Percentiles rank a stretch among this genome's conserved stretches.
These are phyloP conservation scores for Drosophila dunni DNA, from an alignment of 1,140 invertebrate genomes.

Conservation along the genomic window DNA sequence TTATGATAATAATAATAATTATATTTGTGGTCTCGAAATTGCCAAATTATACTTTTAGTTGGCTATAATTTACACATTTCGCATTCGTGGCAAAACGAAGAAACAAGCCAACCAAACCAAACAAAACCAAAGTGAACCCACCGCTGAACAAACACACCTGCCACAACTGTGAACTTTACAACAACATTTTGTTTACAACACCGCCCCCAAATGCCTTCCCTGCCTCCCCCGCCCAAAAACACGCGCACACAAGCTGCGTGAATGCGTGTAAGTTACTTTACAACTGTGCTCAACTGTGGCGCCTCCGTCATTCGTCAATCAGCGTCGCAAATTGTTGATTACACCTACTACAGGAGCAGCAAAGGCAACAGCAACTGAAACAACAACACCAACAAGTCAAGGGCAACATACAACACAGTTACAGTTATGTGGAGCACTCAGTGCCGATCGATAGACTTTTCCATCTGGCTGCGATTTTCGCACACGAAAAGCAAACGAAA, in stretches of 20 bases:
- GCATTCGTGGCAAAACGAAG: conserved; percentile 1
- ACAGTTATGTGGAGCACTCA: conserved; percentile 67
- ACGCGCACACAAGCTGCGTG: conserved; percentile 12
- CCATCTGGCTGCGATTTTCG: conserved; percentile 72
- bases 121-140: neutral
- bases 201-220: neutral
- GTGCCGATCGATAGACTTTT: conserved; percentile 67
- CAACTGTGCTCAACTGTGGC: conserved; percentile 14
- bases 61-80: conserved; percentile 39
- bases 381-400: conserved; percentile 62
- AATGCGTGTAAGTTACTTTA: conserved; percentile 34
- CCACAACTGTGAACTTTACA: conserved; percentile 13
- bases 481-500: conserved; percentile 77
- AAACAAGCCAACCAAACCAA: no score
- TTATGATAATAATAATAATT: conserved; percentile 39
- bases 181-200: conserved; percentile 28
- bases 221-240: neutral
- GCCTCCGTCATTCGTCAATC: conserved; percentile 71
- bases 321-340: conserved; percentile 82
- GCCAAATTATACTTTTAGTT: conserved; percentile 22
- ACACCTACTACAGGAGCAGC: conserved; percentile 53
- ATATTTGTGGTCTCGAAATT: conserved; percentile 12
- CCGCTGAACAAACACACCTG: conserved; percentile 24
- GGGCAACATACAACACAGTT: conserved; percentile 61
- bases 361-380: conserved; percentile 7